Percentiles rank a stretch among this genome's conserved stretches.
These are phyloP conservation scores for Zoroaster sp. DNA, from an alignment of 53 echinoderm and acorn worm species.

Conservation along the genomic window DNA sequence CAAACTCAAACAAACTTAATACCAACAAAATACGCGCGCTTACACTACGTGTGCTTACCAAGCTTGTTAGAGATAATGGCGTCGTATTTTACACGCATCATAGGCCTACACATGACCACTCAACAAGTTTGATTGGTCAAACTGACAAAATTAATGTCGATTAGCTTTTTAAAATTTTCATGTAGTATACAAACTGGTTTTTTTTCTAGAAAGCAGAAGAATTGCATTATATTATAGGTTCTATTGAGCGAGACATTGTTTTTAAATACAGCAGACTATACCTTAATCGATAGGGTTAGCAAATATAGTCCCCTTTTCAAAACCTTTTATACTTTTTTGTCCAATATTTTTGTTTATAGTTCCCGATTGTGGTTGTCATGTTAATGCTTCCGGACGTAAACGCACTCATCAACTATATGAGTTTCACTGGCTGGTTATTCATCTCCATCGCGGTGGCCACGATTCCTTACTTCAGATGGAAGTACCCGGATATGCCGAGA, in stretches of 20 bases:
- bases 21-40: not conserved
- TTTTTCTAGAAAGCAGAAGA: not conserved
- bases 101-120: not conserved
- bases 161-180: no score
- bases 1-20: not conserved
- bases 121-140: no score
- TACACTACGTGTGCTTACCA: not conserved
- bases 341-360: constrained; percentile 21
- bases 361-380: constrained; percentile 56
- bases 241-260: not conserved
- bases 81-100: not conserved
- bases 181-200: no score
- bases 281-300: no score
- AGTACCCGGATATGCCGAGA: constrained; percentile 63
- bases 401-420: constrained; percentile 73
- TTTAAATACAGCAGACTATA: no score
- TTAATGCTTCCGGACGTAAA: constrained; percentile 56
- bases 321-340: not conserved
- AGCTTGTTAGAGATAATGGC: not conserved
- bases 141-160: no score
- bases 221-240: not conserved
- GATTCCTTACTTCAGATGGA: constrained; percentile 79
- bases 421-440: constrained; percentile 72
- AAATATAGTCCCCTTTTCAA: no score
- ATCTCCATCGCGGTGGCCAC: constrained; percentile 58